Evolutionary conservation across 2,113 vertebrate species (phyloP).

Genomic region (Hassar affinis): DNA sequence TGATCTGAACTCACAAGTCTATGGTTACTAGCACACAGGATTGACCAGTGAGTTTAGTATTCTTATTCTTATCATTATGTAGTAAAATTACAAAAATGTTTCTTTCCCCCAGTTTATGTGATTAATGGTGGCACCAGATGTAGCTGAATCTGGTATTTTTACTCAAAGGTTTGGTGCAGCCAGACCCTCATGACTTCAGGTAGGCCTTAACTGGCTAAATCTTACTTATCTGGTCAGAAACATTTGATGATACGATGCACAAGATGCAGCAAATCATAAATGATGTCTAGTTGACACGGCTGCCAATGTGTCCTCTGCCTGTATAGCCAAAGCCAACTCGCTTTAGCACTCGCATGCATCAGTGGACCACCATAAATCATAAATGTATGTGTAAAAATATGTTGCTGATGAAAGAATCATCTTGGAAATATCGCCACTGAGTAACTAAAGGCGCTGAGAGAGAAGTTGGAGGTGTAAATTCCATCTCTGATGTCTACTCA

Average conservation of each 20-base stretch:
- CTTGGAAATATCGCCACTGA: not conserved
- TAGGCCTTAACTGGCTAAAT: not conserved
- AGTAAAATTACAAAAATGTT: not conserved
- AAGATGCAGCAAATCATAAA: constrained; percentile 18
- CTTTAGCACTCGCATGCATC: constrained; percentile 1
- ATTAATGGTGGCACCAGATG: not conserved
- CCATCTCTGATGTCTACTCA: constrained; percentile 12
- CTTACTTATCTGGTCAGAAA: not conserved
- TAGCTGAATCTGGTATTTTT: not conserved
- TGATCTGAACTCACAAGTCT: not conserved
- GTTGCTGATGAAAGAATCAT: not conserved
- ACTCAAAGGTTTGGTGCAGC: not conserved
- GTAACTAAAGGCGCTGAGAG: not conserved
- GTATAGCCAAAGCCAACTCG: constrained; percentile 31
- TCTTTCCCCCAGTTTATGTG: not conserved
- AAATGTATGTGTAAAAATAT: not conserved
- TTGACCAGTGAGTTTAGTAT: not conserved
- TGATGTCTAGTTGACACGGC: constrained; percentile 31
- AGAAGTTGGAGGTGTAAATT: constrained; percentile 19
- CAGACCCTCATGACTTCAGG: not conserved
- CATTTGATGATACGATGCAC: not conserved
- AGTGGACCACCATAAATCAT: not conserved
- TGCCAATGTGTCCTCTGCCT: constrained; percentile 43
- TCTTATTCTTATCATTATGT: not conserved
- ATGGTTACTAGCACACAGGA: not conserved